Evolutionary conservation across 1,140 invertebrate species (phyloP), one percentile per base, ranked within the genome.

Genomic region (Lycorma delicatula): DNA sequence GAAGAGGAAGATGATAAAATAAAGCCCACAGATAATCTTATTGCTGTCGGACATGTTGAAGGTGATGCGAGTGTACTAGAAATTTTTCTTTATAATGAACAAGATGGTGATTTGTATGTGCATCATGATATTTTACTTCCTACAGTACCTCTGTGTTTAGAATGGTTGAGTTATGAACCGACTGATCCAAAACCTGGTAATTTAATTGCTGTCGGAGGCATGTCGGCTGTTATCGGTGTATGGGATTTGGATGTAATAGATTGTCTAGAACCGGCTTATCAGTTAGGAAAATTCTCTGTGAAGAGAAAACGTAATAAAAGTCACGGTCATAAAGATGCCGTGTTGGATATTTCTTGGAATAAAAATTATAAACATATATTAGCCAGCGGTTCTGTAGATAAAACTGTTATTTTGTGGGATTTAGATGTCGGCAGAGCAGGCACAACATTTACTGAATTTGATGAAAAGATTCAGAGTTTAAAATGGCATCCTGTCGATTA

Each of bases 171-270:
- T 70, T 91, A 84, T 75, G 86, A 94, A 72, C 81, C 87, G 28
- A 71, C 71, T 60, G 82, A 79, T 70, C 73, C 72, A 58, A 74
- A 76, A 58, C 77, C 80, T 73, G 82, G 84, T 18, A 97, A 95
- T 71, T 82, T 93, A 63, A 85, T 92, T 65, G 94, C 93, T 3
- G 79, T 98, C 64, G 94, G 93, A 13, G 86, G 83, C 34, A 95
- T 98, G 89, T 83, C 85, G 60, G 85, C 93, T 1, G 80, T 91
- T 41, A 96, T 98, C 57, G 84, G 92, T 60, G 81, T 98, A 11
- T 98, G 94, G 94, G 93, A 98, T 72, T 72, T 98, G 27, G 94
- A 98, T 75, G 79, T 98, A 51, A 82, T 96, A 51, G 89, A 97
- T 68, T 84, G 83, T 60, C 73, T 97, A 20, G 91, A 94, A 70